Conservation (phyloP, 2,113 vertebrate genomes). For the Neolamprologus cancellatus region DNA sequence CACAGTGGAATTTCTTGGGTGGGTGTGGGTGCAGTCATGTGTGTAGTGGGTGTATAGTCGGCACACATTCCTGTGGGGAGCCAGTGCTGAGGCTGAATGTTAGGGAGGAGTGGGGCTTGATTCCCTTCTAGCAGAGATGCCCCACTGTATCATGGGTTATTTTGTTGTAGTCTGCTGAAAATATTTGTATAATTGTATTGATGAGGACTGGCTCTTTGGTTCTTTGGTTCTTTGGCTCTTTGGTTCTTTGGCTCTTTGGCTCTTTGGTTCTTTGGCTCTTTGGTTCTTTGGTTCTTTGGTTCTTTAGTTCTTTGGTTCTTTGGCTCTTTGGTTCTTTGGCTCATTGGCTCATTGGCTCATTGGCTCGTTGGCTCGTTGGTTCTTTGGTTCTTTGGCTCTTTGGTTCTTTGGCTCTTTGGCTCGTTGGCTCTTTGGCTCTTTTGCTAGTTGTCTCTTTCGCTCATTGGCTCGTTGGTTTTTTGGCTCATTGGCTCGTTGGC, state of each 20-base stretch:
- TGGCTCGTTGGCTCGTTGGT: rapidly evolving
- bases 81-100: background rate
- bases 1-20: background rate
- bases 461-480: rapidly evolving
- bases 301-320: rapidly evolving
- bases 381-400: rapidly evolving
- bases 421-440: rapidly evolving
- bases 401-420: rapidly evolving
- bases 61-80: background rate
- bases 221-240: rapidly evolving
- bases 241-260: rapidly evolving
- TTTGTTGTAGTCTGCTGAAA: background rate
- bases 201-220: rapidly evolving
- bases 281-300: rapidly evolving
- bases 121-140: background rate
- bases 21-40: background rate
- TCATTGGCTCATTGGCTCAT: rapidly evolving
- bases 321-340: rapidly evolving
- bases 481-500: rapidly evolving
- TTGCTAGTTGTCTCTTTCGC: rapidly evolving
- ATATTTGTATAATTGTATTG: background rate
- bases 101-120: background rate
- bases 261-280: rapidly evolving
- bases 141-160: background rate
- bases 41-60: background rate